Base-by-base conservation (phyloP, 1,140 invertebrate species). In the Callitettix versicolor region DNA sequence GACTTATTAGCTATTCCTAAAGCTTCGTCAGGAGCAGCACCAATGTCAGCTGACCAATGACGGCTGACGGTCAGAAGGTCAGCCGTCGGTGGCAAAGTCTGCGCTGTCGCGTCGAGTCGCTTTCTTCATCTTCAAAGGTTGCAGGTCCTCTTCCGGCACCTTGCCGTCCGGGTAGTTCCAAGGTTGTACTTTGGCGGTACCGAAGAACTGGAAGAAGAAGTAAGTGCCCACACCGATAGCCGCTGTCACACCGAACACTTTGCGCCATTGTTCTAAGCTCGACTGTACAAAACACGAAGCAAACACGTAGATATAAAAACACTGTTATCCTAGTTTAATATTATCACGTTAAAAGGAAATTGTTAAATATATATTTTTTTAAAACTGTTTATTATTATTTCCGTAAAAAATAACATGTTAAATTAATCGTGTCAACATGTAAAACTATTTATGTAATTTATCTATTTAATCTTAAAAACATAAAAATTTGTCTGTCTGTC, bases 131-230 rank as follows among this genome's bases (percentile, higher is more conserved):
- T 34, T 21, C 12, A 51, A 34, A 21, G 48, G 48, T 7, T 51
- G 30, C 5, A 26, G 7, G 17, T 51, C 48, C 18, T 51, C 48
- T 9, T 51, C 48, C 2, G 54, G 54, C 14, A 55, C 26, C 17
- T 40, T 48, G 14, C 54, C 54, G 17, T 59, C 56, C 3, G 73
- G 71, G 65, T 76, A 75, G 64, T 81, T 80, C 80, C 80, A 82
- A 0, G 69, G 50, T 60, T 81, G 80, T 54, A 80, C 74, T 18
- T 82, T 76, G 18, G 74, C 80, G 1, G 81, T 81, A 0, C 79
- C 82, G 62, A 78, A 84, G 47, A 86, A 71, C 63, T 85, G 77
- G 63, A 79, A 91, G 1, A 85, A 61, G 0, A 84, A 54, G 58
- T 84, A 85, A 0, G 86, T 88, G 6, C 72, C 67, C 24, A 80